A percentile compares a stretch with the other conserved stretches of the same genome.
Conservation (phyloP, 2,113 vertebrate genomes). For the Scartelaos histophorus region DNA sequence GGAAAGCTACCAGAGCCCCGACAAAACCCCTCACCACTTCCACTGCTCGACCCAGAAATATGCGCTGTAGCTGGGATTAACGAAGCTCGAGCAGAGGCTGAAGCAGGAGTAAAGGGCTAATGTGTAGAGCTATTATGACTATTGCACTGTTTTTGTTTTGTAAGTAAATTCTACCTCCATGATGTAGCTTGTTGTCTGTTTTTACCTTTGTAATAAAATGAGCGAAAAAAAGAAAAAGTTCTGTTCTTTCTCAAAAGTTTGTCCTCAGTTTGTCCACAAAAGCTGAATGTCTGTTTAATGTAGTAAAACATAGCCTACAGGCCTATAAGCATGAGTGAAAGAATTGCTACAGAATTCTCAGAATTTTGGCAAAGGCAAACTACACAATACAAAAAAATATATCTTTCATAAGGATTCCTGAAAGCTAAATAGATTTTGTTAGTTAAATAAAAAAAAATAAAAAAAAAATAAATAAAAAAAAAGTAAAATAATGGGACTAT, state of each 20-base stretch:
- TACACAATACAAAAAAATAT: not conserved
- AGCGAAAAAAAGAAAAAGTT: not conserved
- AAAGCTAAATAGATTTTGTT: no score
- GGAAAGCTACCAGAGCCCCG: conserved; percentile 63
- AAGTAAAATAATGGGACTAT: no score
- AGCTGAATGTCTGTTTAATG: no score
- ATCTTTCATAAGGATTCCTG: not conserved
- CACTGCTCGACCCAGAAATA: conserved; percentile 47
- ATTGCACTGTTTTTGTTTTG: not conserved
- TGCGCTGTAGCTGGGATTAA: conserved; percentile 16
- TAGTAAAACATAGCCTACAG: not conserved
- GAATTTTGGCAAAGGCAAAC: not conserved
- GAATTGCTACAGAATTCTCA: no score
- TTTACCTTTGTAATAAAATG: conserved; percentile 8
- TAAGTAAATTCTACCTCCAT: conserved; percentile 2
- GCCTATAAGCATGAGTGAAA: not conserved
- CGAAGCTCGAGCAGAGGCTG: not conserved
- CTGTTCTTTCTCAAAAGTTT: not conserved
- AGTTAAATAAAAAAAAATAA: no score
- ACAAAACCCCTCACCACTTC: not conserved
- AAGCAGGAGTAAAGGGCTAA: not conserved
- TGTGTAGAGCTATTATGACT: not conserved
- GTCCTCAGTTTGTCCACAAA: no score
- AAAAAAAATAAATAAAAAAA: no score
- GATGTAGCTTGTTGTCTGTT: not conserved